These are phyloP conservation scores for Crocidura indochinensis DNA, from an alignment of 2,797 vertebrate species.

Conservation along the genomic window DNA sequence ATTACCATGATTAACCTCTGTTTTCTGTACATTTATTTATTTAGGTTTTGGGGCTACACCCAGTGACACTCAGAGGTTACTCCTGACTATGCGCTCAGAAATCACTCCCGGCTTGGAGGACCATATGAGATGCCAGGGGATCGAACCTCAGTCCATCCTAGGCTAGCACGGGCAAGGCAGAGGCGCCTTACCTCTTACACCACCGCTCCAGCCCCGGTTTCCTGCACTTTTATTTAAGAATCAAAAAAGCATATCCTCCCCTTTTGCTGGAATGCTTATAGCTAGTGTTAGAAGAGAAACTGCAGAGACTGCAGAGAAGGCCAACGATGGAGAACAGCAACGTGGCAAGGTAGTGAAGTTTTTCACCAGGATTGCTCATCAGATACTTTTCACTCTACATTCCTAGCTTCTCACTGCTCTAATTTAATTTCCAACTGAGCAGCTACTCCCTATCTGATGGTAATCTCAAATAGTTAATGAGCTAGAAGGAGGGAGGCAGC, in stretches of 20 bases:
- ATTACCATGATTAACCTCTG: background rate
- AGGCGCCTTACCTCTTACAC: too few species aligned
- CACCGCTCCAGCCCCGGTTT: background rate
- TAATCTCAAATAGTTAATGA: slow-evolving; percentile 86
- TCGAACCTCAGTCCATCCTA: too few species aligned
- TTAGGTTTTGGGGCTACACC: too few species aligned
- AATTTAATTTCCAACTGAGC: slow-evolving; percentile 81
- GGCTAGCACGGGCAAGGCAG: too few species aligned
- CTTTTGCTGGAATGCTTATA: background rate
- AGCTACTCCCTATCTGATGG: slow-evolving; percentile 73
- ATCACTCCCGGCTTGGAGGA: too few species aligned
- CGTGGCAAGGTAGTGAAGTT: background rate
- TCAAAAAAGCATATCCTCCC: background rate
- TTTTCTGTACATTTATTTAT: background rate
- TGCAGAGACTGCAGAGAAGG: background rate
- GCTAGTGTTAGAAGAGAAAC: background rate
- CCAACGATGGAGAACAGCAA: background rate
- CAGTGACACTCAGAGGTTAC: too few species aligned
- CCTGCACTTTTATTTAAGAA: slow-evolving; percentile 23
- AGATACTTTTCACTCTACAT: slow-evolving; percentile 46
- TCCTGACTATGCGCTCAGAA: too few species aligned
- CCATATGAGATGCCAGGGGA: too few species aligned
- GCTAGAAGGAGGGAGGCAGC: slow-evolving; percentile 81
- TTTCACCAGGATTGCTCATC: slow-evolving; percentile 24
- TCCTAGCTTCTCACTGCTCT: slow-evolving; percentile 73